A percentile compares a stretch with the other conserved stretches of the same genome.
Conservation (phyloP, 1,140 invertebrate genomes). For the Leguminivora glycinivorella region DNA sequence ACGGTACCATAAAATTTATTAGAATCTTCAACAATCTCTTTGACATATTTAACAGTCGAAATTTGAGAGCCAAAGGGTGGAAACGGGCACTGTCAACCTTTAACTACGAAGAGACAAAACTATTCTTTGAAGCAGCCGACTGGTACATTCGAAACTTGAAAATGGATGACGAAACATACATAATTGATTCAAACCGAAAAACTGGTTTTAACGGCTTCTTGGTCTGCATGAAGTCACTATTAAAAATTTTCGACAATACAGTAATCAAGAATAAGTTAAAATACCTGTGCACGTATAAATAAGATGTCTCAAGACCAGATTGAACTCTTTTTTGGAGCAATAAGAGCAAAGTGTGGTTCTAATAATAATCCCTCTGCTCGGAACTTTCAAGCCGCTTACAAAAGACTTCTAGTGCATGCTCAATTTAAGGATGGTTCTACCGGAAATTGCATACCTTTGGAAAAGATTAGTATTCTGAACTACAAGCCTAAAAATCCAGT, state of each 20-base stretch:
- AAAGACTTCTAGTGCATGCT: constrained; percentile 3
- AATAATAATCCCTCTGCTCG: constrained; percentile 37
- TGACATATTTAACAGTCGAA: constrained; percentile 49
- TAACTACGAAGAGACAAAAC: not conserved
- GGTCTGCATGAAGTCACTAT: constrained; percentile 28
- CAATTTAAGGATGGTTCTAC: not conserved
- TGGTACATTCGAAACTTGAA: constrained; percentile 16
- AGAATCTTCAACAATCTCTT: constrained; percentile 47
- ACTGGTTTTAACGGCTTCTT: constrained; percentile 31
- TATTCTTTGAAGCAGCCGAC: constrained; percentile 25
- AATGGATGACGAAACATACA: not conserved
- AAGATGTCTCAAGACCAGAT: constrained; percentile 38
- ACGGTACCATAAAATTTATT: constrained; percentile 43
- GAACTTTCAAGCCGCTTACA: constrained; percentile 12
- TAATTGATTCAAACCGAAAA: constrained; percentile 28
- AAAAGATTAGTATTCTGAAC: constrained; percentile 3
- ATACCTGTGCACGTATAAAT: constrained; percentile 34
- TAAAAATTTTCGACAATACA: constrained; percentile 17
- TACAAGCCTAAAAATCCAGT: not conserved
- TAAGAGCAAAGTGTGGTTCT: constrained; percentile 34
- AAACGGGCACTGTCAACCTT: constrained; percentile 25
- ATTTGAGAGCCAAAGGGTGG: constrained; percentile 31
- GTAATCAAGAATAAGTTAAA: not conserved
- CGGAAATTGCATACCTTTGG: constrained; percentile 27
- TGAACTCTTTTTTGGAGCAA: constrained; percentile 35